A percentile compares a stretch with the other conserved stretches of the same genome.
Evolutionary conservation across 2,797 vertebrate species (phyloP).

Genomic region (Sebastes matsubarae): DNA sequence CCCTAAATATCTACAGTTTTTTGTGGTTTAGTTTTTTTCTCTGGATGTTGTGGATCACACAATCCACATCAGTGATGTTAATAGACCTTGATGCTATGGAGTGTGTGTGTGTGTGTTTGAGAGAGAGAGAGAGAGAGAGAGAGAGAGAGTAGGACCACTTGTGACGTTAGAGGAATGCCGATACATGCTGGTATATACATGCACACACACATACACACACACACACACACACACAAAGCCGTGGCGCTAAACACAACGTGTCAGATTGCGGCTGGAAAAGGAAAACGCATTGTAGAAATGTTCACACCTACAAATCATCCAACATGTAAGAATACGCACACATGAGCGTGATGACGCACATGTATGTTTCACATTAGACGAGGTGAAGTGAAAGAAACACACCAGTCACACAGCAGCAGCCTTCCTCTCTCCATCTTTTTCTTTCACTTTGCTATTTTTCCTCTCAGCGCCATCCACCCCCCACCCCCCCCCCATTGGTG

Average conservation of each 20-base stretch:
- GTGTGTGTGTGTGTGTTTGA: too few species aligned
- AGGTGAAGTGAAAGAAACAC: constrained; percentile 5
- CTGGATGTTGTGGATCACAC: too few species aligned
- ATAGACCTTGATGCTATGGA: too few species aligned
- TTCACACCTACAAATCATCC: constrained; percentile 44
- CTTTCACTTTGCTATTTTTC: not conserved
- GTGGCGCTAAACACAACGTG: too few species aligned
- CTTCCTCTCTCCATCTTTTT: not conserved
- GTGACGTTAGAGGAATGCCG: not conserved
- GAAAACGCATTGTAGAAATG: constrained; percentile 25
- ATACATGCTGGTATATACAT: not conserved
- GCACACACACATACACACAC: not conserved
- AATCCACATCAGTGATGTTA: too few species aligned
- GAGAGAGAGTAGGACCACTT: not conserved
- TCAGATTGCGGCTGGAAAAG: constrained; percentile 7
- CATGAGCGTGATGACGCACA: not conserved
- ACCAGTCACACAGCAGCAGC: too few species aligned
- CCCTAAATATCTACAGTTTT: too few species aligned
- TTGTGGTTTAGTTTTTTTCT: too few species aligned
- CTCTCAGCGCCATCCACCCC: too few species aligned
- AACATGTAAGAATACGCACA: constrained; percentile 2
- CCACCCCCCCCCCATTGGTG: not conserved
- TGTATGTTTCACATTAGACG: constrained; percentile 51
- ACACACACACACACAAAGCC: not conserved
- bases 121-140: not conserved